Base-by-base conservation (phyloP, 1,140 invertebrate species). In the Eufriesea mexicana region DNA sequence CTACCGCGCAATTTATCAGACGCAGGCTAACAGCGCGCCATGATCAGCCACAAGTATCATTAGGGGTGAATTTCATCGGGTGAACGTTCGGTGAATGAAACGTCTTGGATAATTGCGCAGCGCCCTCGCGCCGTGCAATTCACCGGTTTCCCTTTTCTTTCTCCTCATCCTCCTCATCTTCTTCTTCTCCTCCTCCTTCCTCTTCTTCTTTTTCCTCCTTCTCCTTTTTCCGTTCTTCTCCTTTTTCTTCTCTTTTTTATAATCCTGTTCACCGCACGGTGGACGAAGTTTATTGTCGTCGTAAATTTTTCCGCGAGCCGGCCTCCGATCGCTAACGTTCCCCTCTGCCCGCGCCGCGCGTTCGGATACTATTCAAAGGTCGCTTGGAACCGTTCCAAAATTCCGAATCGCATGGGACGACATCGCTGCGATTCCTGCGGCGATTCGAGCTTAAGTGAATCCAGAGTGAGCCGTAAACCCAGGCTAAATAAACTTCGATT, bases 371-470 rank as follows among this genome's bases (percentile, higher is more conserved):
- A 92, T 93, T 92, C 92, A 93, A 93, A 93, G 92, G 91, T 93
- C 92, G 92, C 91, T 94, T 94, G 93, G 92, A 93, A 66, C 81
- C 18, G 84, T 91, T 93, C 92, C 92, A 94, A 93, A 90, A 92
- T 93, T 93, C 91, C 91, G 85, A 92, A 92, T 93, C 90, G 90
- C 90, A 89, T 90, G 88, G 86, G 85, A 84, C 84, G 87, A 88
- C 88, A 89, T 81, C 79, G 78, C 72, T 75, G 59, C 86, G 79
- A 89, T 89, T 91, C 90, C 90, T 92, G 87, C 88, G 85, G 89
- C 89, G 89, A 91, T 91, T 89, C 90, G 90, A 85, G 89, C 89
- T 91, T 92, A 92, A 92, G 92, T 92, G 91, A 92, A 92, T 93
- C 92, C 91, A 89, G 90, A 93, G 92, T 93, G 91, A 93, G 91